Evolutionary conservation across 2,888 invertebrate species (phyloP).

Genomic region (Leucozona laternaria): DNA sequence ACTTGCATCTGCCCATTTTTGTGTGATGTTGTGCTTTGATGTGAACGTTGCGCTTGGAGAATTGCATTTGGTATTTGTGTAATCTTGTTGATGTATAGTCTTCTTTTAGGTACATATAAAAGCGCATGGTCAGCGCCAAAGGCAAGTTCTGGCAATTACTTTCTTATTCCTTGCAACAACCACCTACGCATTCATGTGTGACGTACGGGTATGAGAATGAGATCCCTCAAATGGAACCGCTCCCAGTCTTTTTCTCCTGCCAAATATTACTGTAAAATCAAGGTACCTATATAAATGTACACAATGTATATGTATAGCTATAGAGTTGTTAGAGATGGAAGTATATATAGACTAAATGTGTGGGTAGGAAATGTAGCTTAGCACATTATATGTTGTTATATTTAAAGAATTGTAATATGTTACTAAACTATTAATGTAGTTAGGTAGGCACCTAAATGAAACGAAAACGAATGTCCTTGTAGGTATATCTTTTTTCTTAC

Average conservation of each 20-base stretch:
- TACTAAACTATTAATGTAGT: no score
- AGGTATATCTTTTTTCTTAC: no score
- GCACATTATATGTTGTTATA: no score
- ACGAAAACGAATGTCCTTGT: no score
- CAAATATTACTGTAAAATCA: not conserved
- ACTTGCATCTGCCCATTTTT: not conserved
- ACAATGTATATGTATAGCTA: not conserved
- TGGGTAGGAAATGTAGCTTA: no score
- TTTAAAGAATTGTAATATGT: no score
- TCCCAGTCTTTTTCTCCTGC: conserved; percentile 38
- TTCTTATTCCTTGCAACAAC: conserved; percentile 20
- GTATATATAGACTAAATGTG: not conserved
- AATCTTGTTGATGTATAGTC: conserved; percentile 7
- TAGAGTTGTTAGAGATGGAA: not conserved
- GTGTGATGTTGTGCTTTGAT: not conserved
- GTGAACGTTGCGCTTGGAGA: conserved; percentile 57
- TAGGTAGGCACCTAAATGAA: no score
- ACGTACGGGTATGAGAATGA: conserved; percentile 8
- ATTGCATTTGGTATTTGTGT: conserved; percentile 32
- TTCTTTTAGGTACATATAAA: conserved; percentile 6
- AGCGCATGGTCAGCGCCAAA: conserved; percentile 56
- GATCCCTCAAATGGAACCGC: conserved; percentile 10
- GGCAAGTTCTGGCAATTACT: conserved; percentile 4
- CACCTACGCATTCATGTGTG: conserved; percentile 33
- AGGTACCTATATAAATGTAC: not conserved